phyloP scores from a whole-genome alignment of 2,797 vertebrate species.

The Peromyscus attwateri region DNA sequence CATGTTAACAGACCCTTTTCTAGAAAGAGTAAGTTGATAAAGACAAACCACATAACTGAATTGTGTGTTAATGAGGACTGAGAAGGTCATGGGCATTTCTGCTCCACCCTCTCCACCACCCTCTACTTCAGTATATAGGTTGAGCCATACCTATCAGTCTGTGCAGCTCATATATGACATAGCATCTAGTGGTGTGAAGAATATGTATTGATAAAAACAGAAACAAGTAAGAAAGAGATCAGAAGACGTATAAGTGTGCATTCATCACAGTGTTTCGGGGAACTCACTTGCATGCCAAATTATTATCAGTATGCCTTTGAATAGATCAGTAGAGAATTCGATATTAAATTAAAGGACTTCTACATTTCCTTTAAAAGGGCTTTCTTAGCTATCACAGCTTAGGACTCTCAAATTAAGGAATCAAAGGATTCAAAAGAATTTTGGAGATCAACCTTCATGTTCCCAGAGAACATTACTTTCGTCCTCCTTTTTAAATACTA shows the following conservation, averaged over 20 bases:
- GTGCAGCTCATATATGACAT: neutral
- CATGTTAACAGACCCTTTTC: neutral
- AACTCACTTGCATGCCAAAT: neutral
- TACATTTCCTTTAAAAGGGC: neutral
- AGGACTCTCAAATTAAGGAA: neutral
- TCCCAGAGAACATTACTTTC: slow-evolving; percentile 48
- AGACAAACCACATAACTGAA: neutral
- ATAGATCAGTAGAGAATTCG: slow-evolving; percentile 6
- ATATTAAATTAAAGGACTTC: neutral
- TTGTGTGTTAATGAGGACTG: neutral
- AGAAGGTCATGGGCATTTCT: slow-evolving; percentile 29
- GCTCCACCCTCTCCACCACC: neutral
- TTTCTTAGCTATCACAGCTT: slow-evolving; percentile 11
- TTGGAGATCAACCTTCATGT: slow-evolving; percentile 31
- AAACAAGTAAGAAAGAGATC: neutral
- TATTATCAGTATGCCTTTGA: neutral
- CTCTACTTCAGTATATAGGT: neutral
- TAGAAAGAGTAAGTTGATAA: neutral
- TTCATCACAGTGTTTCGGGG: neutral
- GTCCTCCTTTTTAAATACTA: slow-evolving; percentile 9
- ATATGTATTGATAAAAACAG: neutral
- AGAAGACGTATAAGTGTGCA: neutral
- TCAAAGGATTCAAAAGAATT: slow-evolving; percentile 37
- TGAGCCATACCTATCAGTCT: neutral
- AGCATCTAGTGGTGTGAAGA: neutral